Conservation (phyloP, 2,797 vertebrate species). For the Pelobates cultripes region DNA sequence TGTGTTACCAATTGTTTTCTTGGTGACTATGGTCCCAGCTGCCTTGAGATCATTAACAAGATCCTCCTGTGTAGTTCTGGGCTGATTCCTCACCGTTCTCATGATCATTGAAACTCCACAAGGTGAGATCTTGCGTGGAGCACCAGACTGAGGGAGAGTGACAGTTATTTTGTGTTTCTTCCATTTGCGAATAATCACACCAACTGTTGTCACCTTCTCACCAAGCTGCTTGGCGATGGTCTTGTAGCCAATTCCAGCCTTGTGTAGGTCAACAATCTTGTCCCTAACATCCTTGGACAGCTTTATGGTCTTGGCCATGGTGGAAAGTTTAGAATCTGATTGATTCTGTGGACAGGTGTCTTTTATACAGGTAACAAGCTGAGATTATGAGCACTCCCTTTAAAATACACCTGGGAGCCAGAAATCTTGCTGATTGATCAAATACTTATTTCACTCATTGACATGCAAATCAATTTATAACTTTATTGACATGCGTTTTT, state of each 20-base stretch:
- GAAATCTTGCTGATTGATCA: too few species aligned
- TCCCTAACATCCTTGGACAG: not conserved
- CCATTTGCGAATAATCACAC: not conserved
- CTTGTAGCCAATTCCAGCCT: not conserved
- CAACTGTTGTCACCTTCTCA: conserved; percentile 7
- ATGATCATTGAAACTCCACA: conserved; percentile 10
- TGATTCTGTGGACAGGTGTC: conserved; percentile 1
- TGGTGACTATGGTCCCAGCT: conserved; percentile 1
- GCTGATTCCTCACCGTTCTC: conserved; percentile 16
- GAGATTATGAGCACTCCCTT: not conserved
- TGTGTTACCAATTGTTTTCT: not conserved
- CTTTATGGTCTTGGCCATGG: not conserved
- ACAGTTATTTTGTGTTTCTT: too few species aligned
- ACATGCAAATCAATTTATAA: too few species aligned
- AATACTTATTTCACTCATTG: too few species aligned
- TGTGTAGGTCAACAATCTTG: conserved; percentile 1
- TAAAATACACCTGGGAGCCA: not conserved
- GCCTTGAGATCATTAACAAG: conserved; percentile 7
- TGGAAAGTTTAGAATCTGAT: not conserved
- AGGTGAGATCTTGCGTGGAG: not conserved
- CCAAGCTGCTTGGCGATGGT: not conserved
- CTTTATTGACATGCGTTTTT: too few species aligned
- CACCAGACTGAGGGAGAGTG: not conserved
- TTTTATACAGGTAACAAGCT: not conserved
- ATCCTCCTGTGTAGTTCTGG: not conserved